Conservation (phyloP, 2,797 vertebrate genomes). For the Galaxias olidus region DNA sequence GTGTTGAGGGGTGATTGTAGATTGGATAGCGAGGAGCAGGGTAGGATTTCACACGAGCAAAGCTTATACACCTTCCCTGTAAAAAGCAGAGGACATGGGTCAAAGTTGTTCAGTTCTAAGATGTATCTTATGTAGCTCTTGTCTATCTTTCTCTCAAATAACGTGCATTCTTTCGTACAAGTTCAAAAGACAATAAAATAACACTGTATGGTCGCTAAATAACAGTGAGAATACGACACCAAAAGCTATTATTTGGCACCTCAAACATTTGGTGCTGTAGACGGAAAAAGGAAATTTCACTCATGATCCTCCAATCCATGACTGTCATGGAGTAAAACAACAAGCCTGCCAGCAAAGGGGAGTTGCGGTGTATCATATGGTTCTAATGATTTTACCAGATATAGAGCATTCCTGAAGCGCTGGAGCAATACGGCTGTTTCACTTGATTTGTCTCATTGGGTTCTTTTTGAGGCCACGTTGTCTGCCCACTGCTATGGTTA, state of each 20-base stretch:
- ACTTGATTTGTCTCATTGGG: conserved; percentile 14
- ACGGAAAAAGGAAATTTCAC: conserved; percentile 62
- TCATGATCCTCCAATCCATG: conserved; percentile 22
- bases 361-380: conserved; percentile 32
- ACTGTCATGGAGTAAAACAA: conserved; percentile 53
- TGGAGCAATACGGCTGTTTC: conserved; percentile 20
- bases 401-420: conserved; percentile 44
- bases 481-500: conserved; percentile 1
- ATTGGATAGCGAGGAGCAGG: conserved; percentile 84
- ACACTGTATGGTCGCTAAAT: neutral
- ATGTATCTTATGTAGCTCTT: no score
- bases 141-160: no score
- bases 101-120: no score
- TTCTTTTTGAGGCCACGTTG: conserved; percentile 8
- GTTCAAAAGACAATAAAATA: no score
- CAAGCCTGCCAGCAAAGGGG: conserved; percentile 41
- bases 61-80: conserved; percentile 93
- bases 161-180: no score
- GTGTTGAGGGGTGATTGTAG: conserved; percentile 80
- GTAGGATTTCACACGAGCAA: conserved; percentile 84
- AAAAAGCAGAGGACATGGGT: conserved; percentile 6
- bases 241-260: conserved; percentile 18
- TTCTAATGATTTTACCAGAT: conserved; percentile 70
- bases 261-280: conserved; percentile 10
- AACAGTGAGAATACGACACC: conserved; percentile 15